These are phyloP conservation scores for Furcifer pardalis DNA, from an alignment of 2,797 vertebrate species.

Conservation along the genomic window DNA sequence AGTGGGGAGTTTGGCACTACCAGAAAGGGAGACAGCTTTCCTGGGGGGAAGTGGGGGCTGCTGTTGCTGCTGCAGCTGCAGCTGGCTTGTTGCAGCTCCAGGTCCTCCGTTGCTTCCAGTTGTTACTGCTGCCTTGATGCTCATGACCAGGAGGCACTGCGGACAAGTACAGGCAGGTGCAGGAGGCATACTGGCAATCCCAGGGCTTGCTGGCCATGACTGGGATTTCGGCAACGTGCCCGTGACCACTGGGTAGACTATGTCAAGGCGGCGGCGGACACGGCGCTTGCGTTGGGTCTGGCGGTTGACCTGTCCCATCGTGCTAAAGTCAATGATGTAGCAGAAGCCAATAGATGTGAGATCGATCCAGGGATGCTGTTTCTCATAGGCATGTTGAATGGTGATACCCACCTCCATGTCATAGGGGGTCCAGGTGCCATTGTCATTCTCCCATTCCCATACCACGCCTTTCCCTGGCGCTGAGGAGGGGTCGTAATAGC, in stretches of 20 bases:
- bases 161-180: conserved; percentile 85
- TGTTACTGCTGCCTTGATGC: conserved; percentile 80
- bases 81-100: conserved; percentile 40
- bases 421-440: conserved; percentile 89
- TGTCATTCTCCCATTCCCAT: conserved; percentile 96
- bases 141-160: conserved; percentile 92
- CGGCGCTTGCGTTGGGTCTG: conserved; percentile 90
- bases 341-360: conserved; percentile 90
- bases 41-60: conserved; percentile 24
- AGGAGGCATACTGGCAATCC: not conserved
- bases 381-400: conserved; percentile 87
- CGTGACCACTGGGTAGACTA: conserved; percentile 87
- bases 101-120: conserved; percentile 26
- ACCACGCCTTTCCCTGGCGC: conserved; percentile 91
- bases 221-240: conserved; percentile 81
- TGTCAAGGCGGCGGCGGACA: conserved; percentile 88
- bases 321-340: conserved; percentile 91
- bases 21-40: conserved; percentile 58
- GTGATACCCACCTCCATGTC: conserved; percentile 93
- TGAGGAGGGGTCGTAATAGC: conserved; percentile 87
- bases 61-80: conserved; percentile 66
- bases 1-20: conserved; percentile 51
- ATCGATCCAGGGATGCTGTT: conserved; percentile 90
- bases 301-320: conserved; percentile 94
- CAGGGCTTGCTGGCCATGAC: conserved; percentile 80